A percentile compares a stretch with the other conserved stretches of the same genome.
Evolutionary conservation across 2,113 vertebrate genomes (phyloP).

Genomic region (Bungarus multicinctus): DNA sequence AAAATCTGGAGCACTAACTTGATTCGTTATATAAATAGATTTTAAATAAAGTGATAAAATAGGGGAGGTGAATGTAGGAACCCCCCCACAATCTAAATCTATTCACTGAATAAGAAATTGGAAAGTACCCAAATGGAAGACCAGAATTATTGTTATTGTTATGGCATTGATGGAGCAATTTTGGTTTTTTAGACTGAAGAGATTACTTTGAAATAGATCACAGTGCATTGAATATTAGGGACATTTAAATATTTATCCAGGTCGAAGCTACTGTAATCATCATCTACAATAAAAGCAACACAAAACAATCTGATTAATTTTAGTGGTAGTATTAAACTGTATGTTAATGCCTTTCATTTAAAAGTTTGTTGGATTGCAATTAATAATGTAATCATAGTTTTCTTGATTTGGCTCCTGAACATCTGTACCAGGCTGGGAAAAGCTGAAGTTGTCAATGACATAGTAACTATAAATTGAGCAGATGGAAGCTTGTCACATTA

Average conservation of each 20-base stretch:
- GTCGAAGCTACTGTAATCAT: neutral
- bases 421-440: neutral
- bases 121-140: neutral
- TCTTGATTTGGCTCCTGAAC: neutral
- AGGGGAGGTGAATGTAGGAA: neutral
- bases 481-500: neutral
- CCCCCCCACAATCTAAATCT: neutral
- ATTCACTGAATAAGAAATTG: neutral
- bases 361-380: neutral
- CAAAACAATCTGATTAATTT: neutral
- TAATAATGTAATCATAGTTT: neutral
- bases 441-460: neutral
- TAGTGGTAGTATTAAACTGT: neutral
- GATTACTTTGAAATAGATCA: neutral
- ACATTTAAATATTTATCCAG: neutral
- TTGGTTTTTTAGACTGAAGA: neutral
- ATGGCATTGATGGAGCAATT: neutral
- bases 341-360: neutral
- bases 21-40: neutral
- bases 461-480: neutral
- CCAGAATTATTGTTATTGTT: neutral
- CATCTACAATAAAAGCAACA: neutral
- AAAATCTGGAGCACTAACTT: neutral
- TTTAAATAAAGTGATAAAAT: neutral
- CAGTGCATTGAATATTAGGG: neutral